These are phyloP conservation scores for Mobula birostris DNA, from an alignment of 2,113 vertebrate species.

Conservation along the genomic window DNA sequence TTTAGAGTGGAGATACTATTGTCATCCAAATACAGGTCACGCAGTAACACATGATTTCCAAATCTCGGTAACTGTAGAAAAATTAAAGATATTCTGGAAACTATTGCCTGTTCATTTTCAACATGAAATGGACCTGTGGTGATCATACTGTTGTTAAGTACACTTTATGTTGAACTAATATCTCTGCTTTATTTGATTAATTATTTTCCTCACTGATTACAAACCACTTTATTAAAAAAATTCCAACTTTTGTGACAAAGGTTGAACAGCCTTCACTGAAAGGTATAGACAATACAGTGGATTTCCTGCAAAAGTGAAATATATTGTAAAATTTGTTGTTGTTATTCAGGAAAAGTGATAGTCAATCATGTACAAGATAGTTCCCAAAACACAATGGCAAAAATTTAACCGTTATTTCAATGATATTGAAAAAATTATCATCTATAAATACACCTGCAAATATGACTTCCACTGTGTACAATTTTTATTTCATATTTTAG, in stretches of 20 bases:
- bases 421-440: too few species aligned
- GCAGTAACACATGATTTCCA: slow-evolving; percentile 81
- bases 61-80: slow-evolving; percentile 64
- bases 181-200: not conserved
- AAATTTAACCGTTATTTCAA: not conserved
- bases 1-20: slow-evolving; percentile 72
- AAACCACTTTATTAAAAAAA: not conserved
- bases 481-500: too few species aligned
- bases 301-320: not conserved
- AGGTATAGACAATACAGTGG: not conserved
- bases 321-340: not conserved
- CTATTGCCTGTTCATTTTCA: not conserved
- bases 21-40: slow-evolving; percentile 76
- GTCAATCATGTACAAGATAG: too few species aligned
- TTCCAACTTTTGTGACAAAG: not conserved
- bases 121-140: not conserved
- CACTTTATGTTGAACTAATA: not conserved
- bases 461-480: too few species aligned
- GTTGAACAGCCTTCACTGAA: not conserved
- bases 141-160: not conserved
- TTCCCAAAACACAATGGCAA: not conserved
- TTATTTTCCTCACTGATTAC: not conserved
- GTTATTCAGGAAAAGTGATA: not conserved
- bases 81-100: not conserved
- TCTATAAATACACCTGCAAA: too few species aligned